A percentile compares a stretch with the other conserved stretches of the same genome.
phyloP scores from a whole-genome alignment of 1,140 invertebrate genomes.

The Carposina sasakii region DNA sequence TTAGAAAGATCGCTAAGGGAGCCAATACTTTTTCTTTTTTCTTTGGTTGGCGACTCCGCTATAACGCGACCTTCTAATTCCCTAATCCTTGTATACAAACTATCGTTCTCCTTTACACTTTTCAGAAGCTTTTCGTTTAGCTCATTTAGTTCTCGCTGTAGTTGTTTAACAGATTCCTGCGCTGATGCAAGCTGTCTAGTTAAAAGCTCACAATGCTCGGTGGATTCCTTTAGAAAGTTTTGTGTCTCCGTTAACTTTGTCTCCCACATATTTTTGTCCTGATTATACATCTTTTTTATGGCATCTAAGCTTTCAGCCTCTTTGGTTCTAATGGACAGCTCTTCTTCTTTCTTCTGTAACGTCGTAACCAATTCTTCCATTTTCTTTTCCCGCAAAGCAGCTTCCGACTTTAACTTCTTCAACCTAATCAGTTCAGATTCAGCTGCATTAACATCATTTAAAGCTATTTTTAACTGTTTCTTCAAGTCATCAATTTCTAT shows the following conservation, averaged over 20 bases:
- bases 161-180: constrained; percentile 71
- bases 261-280: constrained; percentile 79
- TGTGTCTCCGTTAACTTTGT: constrained; percentile 76
- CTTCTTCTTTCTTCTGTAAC: constrained; percentile 81
- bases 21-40: constrained; percentile 79
- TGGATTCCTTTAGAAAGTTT: constrained; percentile 75
- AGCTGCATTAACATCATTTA: constrained; percentile 62
- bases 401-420: constrained; percentile 78
- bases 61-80: constrained; percentile 78
- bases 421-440: constrained; percentile 81
- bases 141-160: constrained; percentile 76
- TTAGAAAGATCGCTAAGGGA: constrained; percentile 87
- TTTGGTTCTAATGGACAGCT: constrained; percentile 78
- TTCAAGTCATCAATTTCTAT: constrained; percentile 80
- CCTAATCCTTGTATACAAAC: constrained; percentile 78
- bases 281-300: constrained; percentile 75
- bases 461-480: constrained; percentile 62
- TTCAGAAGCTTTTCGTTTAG: constrained; percentile 73
- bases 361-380: constrained; percentile 80
- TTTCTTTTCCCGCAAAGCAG: constrained; percentile 77
- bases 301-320: constrained; percentile 79
- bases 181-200: constrained; percentile 77
- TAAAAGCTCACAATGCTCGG: constrained; percentile 76
- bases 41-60: constrained; percentile 67
- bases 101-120: constrained; percentile 86